These are phyloP conservation scores for Encarsia formosa DNA, from an alignment of 2,888 invertebrate genomes.

Conservation along the genomic window DNA sequence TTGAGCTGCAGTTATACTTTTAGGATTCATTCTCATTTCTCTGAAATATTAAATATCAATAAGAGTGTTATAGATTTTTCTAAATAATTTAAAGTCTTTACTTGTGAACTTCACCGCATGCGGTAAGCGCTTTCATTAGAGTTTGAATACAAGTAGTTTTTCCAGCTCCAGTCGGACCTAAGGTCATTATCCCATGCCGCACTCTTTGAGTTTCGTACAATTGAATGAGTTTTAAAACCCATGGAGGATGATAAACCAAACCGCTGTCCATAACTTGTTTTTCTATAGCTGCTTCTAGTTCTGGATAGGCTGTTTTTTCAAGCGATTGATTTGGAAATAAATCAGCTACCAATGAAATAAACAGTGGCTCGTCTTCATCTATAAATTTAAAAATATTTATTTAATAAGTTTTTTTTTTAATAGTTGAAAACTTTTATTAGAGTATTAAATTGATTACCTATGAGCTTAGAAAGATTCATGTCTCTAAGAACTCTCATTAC, in stretches of 20 bases:
- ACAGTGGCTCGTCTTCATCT: slow-evolving; percentile 97
- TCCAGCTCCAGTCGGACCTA: slow-evolving; percentile 93
- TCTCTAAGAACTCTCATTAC: slow-evolving; percentile 96
- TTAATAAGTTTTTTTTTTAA: not conserved
- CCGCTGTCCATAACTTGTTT: slow-evolving; percentile 77
- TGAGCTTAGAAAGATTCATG: slow-evolving; percentile 95
- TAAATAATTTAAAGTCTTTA: too few relatives aligned
- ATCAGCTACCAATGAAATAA: slow-evolving; percentile 92
- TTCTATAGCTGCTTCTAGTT: slow-evolving; percentile 82
- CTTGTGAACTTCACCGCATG: slow-evolving; percentile 79
- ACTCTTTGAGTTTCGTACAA: slow-evolving; percentile 93
- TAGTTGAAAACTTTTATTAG: not conserved
- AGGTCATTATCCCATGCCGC: slow-evolving; percentile 92
- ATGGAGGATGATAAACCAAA: slow-evolving; percentile 87
- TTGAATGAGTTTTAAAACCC: slow-evolving; percentile 93
- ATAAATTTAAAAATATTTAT: slow-evolving; percentile 31
- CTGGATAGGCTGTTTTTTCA: slow-evolving; percentile 84
- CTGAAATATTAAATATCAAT: slow-evolving; percentile 45
- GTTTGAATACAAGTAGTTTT: slow-evolving; percentile 89
- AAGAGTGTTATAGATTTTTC: not conserved
- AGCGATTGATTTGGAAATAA: slow-evolving; percentile 91
- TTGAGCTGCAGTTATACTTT: slow-evolving; percentile 94
- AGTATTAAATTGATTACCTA: slow-evolving; percentile 51
- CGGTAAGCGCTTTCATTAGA: slow-evolving; percentile 85
- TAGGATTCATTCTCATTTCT: slow-evolving; percentile 98